Percentiles rank a stretch among this genome's conserved stretches.
Evolutionary conservation across 2,113 vertebrate genomes (phyloP).

Genomic region (Pachypanchax playfairii): DNA sequence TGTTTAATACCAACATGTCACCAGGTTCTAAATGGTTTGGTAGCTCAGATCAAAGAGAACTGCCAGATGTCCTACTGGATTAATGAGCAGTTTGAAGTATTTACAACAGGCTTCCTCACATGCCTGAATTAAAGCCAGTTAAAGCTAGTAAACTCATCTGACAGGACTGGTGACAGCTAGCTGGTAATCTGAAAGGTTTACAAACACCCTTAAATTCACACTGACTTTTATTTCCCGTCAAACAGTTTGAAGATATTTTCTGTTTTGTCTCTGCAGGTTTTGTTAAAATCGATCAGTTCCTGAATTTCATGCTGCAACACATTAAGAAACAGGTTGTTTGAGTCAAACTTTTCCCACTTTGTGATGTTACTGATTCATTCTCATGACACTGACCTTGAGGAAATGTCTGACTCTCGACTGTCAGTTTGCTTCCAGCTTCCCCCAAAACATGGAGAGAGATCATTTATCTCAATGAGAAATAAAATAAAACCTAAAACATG

Average conservation of each 20-base stretch:
- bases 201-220: neutral
- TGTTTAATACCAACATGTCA: constrained; percentile 31
- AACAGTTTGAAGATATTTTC: too few relatives aligned
- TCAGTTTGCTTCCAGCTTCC: too few relatives aligned
- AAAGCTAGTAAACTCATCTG: neutral
- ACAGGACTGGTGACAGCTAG: constrained; percentile 1
- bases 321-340: too few relatives aligned
- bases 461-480: too few relatives aligned
- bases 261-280: neutral
- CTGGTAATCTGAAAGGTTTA: constrained; percentile 7
- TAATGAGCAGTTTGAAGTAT: constrained; percentile 25
- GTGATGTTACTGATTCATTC: neutral
- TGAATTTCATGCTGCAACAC: neutral
- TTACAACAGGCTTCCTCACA: constrained; percentile 54
- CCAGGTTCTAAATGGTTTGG: neutral
- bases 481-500: too few relatives aligned
- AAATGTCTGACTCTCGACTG: too few relatives aligned
- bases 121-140: constrained; percentile 46
- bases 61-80: constrained; percentile 20
- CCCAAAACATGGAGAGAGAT: too few relatives aligned
- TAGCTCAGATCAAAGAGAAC: neutral
- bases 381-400: too few relatives aligned
- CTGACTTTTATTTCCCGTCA: neutral
- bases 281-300: neutral
- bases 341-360: neutral